Conservation (phyloP, 53 echinoderm and acorn worm genomes). For the Echinometra lucunter region DNA sequence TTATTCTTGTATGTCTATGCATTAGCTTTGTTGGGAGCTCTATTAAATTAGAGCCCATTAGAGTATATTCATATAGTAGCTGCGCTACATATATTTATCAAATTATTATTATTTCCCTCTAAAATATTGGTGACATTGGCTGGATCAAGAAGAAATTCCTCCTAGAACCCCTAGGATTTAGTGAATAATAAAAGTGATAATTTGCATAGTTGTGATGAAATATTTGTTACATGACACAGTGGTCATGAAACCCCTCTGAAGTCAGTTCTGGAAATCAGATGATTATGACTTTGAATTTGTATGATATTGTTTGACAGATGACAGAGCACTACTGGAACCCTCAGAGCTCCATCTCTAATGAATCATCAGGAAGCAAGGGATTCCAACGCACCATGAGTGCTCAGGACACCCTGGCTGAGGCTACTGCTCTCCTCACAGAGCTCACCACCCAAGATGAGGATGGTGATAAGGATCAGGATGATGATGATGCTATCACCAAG, state of each 20-base stretch:
- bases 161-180: too few species aligned
- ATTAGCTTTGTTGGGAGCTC: too few species aligned
- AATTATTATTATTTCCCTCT: too few species aligned
- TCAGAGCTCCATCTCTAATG: slow-evolving; percentile 86
- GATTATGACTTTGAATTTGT: not conserved
- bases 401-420: slow-evolving; percentile 98
- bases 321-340: slow-evolving; percentile 96
- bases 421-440: slow-evolving; percentile 92
- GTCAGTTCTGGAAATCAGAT: not conserved
- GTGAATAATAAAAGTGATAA: too few species aligned
- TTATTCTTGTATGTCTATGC: too few species aligned
- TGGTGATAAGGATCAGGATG: too few species aligned
- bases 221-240: not conserved
- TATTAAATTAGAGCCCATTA: too few species aligned
- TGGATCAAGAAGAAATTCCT: too few species aligned
- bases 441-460: slow-evolving; percentile 86
- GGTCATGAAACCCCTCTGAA: not conserved
- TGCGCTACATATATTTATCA: too few species aligned
- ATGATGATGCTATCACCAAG: slow-evolving; percentile 30
- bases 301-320: slow-evolving; percentile 78
- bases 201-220: too few species aligned
- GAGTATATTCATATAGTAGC: too few species aligned
- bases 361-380: slow-evolving; percentile 86
- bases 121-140: too few species aligned
- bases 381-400: slow-evolving; percentile 99